These are phyloP conservation scores for Dromius quadrimaculatus DNA, from an alignment of 2,888 invertebrate species.

Conservation along the genomic window DNA sequence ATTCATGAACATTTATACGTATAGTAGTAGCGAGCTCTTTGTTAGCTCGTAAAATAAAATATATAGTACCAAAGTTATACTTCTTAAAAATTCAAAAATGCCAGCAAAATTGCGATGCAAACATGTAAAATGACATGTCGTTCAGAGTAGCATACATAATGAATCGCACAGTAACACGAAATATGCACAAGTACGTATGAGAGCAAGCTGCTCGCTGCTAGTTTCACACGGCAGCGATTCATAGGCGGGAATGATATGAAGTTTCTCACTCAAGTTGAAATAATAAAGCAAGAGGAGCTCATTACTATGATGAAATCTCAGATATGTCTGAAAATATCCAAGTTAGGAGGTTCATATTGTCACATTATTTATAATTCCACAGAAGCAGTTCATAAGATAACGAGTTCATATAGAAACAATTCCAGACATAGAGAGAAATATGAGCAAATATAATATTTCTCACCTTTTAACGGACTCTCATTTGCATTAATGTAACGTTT, in stretches of 20 bases:
- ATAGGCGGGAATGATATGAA: background rate
- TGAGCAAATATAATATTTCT: too few species aligned
- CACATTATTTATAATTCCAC: too few species aligned
- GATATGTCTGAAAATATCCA: too few species aligned
- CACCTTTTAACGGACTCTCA: too few species aligned
- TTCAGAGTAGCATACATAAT: slow-evolving; percentile 48
- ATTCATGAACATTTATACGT: slow-evolving; percentile 19
- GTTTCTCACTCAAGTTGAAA: too few species aligned
- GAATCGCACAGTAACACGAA: slow-evolving; percentile 39
- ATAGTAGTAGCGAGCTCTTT: slow-evolving; percentile 17
- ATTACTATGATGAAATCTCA: too few species aligned
- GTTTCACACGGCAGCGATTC: background rate
- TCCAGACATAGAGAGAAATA: too few species aligned
- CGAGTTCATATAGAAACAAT: too few species aligned
- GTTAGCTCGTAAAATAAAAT: slow-evolving; percentile 47
- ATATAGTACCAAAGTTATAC: slow-evolving; percentile 49
- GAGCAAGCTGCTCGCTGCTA: background rate
- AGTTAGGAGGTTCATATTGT: too few species aligned
- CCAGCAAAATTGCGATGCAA: slow-evolving; percentile 48
- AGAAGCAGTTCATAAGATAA: too few species aligned
- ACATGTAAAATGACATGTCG: slow-evolving; percentile 50
- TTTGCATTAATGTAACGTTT: too few species aligned
- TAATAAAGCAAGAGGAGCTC: too few species aligned
- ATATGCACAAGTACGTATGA: slow-evolving; percentile 7
- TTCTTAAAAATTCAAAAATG: slow-evolving; percentile 48